These are phyloP conservation scores for Drosophila sp. DNA, from an alignment of 1,140 invertebrate species.

Conservation along the genomic window DNA sequence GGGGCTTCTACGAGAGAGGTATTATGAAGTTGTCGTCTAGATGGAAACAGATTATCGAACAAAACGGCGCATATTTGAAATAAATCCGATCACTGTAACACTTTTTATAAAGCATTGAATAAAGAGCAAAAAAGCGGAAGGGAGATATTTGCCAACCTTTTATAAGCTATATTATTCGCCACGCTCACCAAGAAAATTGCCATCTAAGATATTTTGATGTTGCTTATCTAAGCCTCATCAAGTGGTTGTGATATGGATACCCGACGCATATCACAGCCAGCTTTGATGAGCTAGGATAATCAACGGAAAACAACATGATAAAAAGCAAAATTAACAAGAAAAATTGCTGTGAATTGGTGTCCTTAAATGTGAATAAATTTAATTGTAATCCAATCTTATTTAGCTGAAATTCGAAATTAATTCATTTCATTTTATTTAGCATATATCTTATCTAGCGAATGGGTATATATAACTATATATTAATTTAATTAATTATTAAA, in stretches of 20 bases:
- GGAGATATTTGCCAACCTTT: no score
- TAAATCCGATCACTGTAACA: no score
- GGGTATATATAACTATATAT: neutral
- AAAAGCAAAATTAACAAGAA: slow-evolving; percentile 16
- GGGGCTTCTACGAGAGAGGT: no score
- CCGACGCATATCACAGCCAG: slow-evolving; percentile 94
- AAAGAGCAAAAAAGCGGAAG: no score
- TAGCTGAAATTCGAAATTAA: slow-evolving; percentile 19
- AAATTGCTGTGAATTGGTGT: slow-evolving; percentile 57
- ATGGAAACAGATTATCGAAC: no score
- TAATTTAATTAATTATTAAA: no score
- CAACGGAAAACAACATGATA: slow-evolving; percentile 77
- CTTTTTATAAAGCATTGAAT: no score
- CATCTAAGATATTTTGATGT: slow-evolving; percentile 71
- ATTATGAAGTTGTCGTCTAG: no score
- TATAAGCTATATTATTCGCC: neutral
- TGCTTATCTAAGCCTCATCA: slow-evolving; percentile 86
- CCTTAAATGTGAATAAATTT: slow-evolving; percentile 33
- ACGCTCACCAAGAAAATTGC: slow-evolving; percentile 10
- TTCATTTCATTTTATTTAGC: slow-evolving; percentile 20
- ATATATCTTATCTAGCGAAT: neutral
- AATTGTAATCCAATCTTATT: neutral
- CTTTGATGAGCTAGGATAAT: slow-evolving; percentile 93
- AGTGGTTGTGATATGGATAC: slow-evolving; percentile 92
- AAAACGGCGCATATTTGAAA: no score